These are phyloP conservation scores for Tinamus guttatus DNA, from an alignment of 2,113 vertebrate genomes.

Conservation along the genomic window DNA sequence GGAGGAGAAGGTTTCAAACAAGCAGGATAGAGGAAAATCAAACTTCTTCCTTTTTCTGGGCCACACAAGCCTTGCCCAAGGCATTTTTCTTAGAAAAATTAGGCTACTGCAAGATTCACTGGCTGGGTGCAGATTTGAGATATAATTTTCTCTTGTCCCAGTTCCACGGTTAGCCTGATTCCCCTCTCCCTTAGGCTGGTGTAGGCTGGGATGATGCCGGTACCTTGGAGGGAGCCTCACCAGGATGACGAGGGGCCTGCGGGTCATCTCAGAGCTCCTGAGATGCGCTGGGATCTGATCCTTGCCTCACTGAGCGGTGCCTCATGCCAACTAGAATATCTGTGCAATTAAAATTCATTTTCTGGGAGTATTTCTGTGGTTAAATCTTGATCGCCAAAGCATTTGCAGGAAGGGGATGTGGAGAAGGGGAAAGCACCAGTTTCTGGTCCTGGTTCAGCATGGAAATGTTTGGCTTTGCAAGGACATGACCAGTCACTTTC, in stretches of 20 bases:
- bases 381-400: rapidly evolving
- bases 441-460: rapidly evolving
- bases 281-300: neutral
- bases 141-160: conserved; percentile 70
- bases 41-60: conserved; percentile 58
- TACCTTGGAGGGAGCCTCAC: neutral
- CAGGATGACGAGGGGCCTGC: neutral
- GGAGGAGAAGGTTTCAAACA: neutral
- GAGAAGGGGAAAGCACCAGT: neutral
- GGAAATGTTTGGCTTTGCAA: neutral
- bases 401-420: neutral
- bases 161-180: conserved; percentile 46
- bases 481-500: rapidly evolving
- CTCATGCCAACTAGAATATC: neutral
- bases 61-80: conserved; percentile 69
- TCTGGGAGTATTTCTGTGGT: neutral
- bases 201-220: neutral
- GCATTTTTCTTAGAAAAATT: conserved; percentile 50
- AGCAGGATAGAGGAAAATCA: conserved; percentile 21
- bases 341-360: neutral
- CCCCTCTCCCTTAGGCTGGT: neutral
- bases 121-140: conserved; percentile 53
- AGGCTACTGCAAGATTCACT: conserved; percentile 62
- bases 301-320: rapidly evolving
- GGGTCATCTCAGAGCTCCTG: neutral